Percentiles rank a stretch among this genome's conserved stretches.
phyloP scores from a whole-genome alignment of 64 coral and sea anemone species.

The Stichodactyla mertensii region DNA sequence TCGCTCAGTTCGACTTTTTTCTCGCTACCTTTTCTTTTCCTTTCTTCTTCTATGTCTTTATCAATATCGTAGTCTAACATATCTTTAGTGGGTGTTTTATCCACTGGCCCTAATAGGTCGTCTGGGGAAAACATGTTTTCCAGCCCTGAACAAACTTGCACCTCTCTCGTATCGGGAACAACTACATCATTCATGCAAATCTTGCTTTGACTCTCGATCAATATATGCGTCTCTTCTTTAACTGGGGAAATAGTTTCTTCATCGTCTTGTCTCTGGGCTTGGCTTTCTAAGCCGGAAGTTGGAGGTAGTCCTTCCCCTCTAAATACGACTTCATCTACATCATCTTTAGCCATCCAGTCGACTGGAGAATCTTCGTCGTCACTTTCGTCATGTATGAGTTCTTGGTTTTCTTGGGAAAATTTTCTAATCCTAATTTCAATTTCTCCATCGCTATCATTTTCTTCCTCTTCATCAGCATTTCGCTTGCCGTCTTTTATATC shows the following conservation, averaged over 20 bases:
- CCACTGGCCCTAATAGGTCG: neutral
- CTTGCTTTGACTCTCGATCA: neutral
- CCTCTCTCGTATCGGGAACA: neutral
- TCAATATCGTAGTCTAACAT: neutral
- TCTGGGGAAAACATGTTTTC: neutral
- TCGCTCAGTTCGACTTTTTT: neutral
- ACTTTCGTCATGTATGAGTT: neutral
- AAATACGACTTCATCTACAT: constrained; percentile 17
- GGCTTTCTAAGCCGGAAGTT: neutral
- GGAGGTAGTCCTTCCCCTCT: neutral
- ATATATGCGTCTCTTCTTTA: neutral
- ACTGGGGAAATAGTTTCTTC: neutral
- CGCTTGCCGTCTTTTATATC: too few species aligned
- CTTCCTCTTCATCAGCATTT: neutral
- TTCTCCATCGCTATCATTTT: constrained; percentile 19
- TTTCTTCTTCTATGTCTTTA: constrained; percentile 22
- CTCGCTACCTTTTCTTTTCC: neutral
- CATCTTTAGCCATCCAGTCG: constrained; percentile 31
- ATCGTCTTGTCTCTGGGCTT: neutral
- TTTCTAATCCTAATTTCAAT: constrained; percentile 16
- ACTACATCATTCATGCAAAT: neutral
- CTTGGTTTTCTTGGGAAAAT: constrained; percentile 13
- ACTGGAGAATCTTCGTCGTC: neutral
- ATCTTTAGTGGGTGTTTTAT: too few species aligned
- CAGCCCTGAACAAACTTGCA: neutral